A percentile compares a stretch with the other conserved stretches of the same genome.
phyloP scores from a whole-genome alignment of 2,888 invertebrate species.

The Amphipyra berbera region DNA sequence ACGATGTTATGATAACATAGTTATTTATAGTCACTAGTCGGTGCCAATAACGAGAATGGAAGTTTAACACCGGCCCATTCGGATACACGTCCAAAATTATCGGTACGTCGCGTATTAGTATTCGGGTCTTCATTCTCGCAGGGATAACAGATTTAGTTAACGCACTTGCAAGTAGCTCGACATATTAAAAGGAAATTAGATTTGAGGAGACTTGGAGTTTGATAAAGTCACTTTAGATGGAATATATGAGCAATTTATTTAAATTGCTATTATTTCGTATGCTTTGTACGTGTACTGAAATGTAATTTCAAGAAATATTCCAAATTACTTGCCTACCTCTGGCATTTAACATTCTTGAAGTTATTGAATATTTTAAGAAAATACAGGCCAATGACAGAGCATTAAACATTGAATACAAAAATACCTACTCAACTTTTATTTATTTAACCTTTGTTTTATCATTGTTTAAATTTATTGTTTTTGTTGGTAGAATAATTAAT shows the following conservation, averaged over 20 bases:
- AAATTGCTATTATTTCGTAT: slow-evolving; percentile 43
- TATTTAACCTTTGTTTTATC: slow-evolving; percentile 45
- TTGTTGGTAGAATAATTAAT: slow-evolving; percentile 32
- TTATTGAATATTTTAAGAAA: slow-evolving; percentile 20
- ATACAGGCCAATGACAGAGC: slow-evolving; percentile 37
- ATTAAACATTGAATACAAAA: no score
- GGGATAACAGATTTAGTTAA: slow-evolving; percentile 58
- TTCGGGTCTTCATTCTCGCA: slow-evolving; percentile 48
- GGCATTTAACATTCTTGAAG: slow-evolving; percentile 39
- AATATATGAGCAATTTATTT: slow-evolving; percentile 45
- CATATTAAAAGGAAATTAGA: slow-evolving; percentile 66
- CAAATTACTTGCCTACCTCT: slow-evolving; percentile 17
- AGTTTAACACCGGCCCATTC: slow-evolving; percentile 23
- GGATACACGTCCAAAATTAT: slow-evolving; percentile 36
- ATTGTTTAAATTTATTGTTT: slow-evolving; percentile 39
- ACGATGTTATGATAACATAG: no score
- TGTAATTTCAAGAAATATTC: slow-evolving; percentile 26
- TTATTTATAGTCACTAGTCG: slow-evolving; percentile 14
- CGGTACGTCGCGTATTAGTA: slow-evolving; percentile 46
- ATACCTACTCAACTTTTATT: slow-evolving; percentile 8
- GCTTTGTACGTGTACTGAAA: slow-evolving; percentile 25
- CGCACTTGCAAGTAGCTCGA: slow-evolving; percentile 47
- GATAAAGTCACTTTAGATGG: slow-evolving; percentile 40
- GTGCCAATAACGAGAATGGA: slow-evolving; percentile 19
- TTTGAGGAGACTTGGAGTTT: slow-evolving; percentile 47